A percentile compares a stretch with the other conserved stretches of the same genome.
phyloP scores from a whole-genome alignment of 2,797 vertebrate species.

The Hydrocynus forskahlii region DNA sequence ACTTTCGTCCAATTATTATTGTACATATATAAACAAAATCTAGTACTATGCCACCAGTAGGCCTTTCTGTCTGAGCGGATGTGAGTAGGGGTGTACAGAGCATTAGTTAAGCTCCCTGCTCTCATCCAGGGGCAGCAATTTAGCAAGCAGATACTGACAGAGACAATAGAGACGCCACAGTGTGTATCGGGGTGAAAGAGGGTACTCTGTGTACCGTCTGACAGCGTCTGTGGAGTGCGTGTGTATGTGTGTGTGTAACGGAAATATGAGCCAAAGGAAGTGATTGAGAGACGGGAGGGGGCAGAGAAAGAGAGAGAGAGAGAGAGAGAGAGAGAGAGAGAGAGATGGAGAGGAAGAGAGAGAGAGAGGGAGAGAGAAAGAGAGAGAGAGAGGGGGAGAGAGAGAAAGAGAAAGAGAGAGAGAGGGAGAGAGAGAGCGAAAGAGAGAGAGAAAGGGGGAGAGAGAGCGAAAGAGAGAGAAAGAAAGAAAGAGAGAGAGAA shows the following conservation, averaged over 20 bases:
- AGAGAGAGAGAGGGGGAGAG: too few species aligned
- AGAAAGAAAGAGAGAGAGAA: too few species aligned
- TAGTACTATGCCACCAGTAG: too few species aligned
- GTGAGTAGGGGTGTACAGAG: not conserved
- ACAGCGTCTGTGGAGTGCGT: conserved; percentile 15
- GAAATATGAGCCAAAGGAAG: conserved; percentile 3
- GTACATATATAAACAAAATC: too few species aligned
- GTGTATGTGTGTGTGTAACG: conserved; percentile 20
- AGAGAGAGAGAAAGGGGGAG: too few species aligned
- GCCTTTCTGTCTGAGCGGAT: not conserved
- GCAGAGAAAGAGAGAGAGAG: not conserved
- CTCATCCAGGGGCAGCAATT: conserved; percentile 37
- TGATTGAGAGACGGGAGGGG: not conserved
- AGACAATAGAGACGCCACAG: conserved; percentile 40
- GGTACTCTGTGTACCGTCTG: conserved; percentile 25
- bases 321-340: not conserved
- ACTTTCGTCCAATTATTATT: too few species aligned
- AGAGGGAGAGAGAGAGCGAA: too few species aligned
- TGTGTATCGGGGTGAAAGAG: conserved; percentile 34
- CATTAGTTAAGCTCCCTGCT: not conserved
- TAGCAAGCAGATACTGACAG: conserved; percentile 21
- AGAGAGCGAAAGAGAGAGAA: too few species aligned
- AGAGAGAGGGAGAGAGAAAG: too few species aligned
- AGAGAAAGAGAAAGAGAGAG: not conserved
- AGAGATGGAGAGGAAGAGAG: not conserved